These are phyloP conservation scores for Cotesia vestalis DNA, from an alignment of 1,140 invertebrate species.

Conservation along the genomic window DNA sequence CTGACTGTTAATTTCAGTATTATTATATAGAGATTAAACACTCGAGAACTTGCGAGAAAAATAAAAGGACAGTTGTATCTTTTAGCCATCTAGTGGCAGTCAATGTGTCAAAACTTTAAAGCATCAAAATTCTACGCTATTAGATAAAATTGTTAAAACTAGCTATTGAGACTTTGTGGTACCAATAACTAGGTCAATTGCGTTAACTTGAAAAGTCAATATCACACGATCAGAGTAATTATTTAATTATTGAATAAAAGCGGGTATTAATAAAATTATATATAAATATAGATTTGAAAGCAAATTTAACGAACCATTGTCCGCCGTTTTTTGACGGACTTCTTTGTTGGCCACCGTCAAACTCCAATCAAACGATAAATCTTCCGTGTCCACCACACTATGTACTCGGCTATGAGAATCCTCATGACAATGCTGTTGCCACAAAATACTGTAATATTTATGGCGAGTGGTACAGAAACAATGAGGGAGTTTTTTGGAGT, in stretches of 20 bases:
- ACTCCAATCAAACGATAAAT: constrained; percentile 40
- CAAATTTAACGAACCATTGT: constrained; percentile 43
- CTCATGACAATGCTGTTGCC: constrained; percentile 36
- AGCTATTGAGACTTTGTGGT: too few species aligned
- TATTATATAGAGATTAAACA: too few species aligned
- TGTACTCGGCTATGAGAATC: constrained; percentile 35
- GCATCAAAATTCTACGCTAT: too few species aligned
- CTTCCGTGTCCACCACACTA: constrained; percentile 53
- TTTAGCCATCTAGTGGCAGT: too few species aligned
- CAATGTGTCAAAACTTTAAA: too few species aligned
- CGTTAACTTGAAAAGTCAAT: background rate
- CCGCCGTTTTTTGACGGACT: constrained; percentile 57
- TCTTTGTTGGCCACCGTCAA: constrained; percentile 57
- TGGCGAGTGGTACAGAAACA: constrained; percentile 52
- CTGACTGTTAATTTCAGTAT: too few species aligned
- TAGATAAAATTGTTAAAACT: too few species aligned
- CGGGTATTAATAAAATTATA: background rate
- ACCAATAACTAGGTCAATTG: too few species aligned
- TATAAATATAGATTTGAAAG: constrained; percentile 22
- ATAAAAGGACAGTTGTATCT: too few species aligned
- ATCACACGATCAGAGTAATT: background rate
- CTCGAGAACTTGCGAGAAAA: too few species aligned
- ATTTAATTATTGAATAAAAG: background rate
- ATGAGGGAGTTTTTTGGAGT: constrained; percentile 46
- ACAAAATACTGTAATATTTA: constrained; percentile 51